Conservation (phyloP, 2,113 vertebrate species). For the Anolis carolinensis region DNA sequence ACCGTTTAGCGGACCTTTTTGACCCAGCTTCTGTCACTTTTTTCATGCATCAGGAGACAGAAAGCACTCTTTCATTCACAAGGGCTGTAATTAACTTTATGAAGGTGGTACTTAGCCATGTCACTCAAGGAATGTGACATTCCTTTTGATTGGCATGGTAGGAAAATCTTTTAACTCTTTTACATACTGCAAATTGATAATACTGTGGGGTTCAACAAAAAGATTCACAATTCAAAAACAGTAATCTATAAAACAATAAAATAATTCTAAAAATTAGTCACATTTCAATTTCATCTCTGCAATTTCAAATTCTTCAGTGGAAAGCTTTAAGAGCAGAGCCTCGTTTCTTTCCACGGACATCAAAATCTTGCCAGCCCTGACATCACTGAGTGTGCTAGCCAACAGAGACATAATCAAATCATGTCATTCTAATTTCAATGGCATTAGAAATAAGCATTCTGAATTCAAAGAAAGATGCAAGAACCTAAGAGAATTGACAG, state of each 20-base stretch:
- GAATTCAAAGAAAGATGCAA: conserved; percentile 14
- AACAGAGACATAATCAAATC: conserved; percentile 15
- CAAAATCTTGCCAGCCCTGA: background rate
- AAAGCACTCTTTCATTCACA: background rate
- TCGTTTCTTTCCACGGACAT: background rate
- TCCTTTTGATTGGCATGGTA: background rate
- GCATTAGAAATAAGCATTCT: conserved; percentile 9
- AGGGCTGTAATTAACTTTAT: background rate
- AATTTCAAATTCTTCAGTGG: background rate
- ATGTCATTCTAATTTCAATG: background rate
- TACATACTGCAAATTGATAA: too few relatives aligned
- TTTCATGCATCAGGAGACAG: background rate
- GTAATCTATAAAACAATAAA: background rate
- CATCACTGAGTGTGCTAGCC: background rate
- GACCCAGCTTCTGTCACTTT: background rate
- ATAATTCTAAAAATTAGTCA: conserved; percentile 1
- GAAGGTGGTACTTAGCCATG: background rate
- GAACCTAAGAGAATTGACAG: conserved; percentile 5
- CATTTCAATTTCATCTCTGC: background rate
- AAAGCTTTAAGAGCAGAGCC: background rate
- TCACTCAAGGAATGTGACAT: background rate
- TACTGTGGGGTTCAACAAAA: background rate
- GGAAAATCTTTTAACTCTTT: background rate
- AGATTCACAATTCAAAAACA: background rate
- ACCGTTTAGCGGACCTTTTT: background rate